Evolutionary conservation across 2,113 vertebrate species (phyloP), one percentile per base, ranked within the genome.

Genomic region (Anguilla rostrata): DNA sequence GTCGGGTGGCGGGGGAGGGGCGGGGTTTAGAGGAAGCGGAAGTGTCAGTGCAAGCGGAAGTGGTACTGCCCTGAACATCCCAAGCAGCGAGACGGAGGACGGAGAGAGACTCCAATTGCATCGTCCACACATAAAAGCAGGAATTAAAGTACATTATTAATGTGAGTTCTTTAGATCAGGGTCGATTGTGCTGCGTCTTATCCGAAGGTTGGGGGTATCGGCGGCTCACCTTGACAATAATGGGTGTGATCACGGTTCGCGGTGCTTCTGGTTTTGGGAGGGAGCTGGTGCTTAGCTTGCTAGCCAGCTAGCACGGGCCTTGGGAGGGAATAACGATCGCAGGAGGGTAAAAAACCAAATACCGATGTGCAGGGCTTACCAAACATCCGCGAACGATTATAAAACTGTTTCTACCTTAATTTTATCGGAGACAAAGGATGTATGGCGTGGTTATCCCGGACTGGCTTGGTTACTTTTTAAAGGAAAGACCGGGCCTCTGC

Each of bases 61-160:
- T 95, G 92, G 94, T 95, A 92, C 94, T 95, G 94, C 95, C 94
- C 94, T 94, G 93, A 95, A 93, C 89, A 93, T 93, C 93, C 91
- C 89, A 92, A 92, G 90, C 87, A 94, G 91, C 93, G 91, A 95
- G 91, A 94, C 94, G 91, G 91, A 93, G 92, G 88, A 91, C 92
- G 88, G 87, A 85, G 93, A 85, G 93, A 94, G 92, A 88, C 79
- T 83, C 82, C 81, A 43, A 92, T 87, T 91, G 87, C 91, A 93
- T 92, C 91, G 94, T 92, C 94, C 92, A 93, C 85, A 91, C 90
- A 91, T 90, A 89, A 90, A 93, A 93, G 89, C 92, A 91, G 91
- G 91, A 93, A 86, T 90, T 90, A 94, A 94, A 92, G 90, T 87
- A 80, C 93, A 88, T 91, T 89, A 87, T 92, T 92, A 93, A 92